Percentiles rank a stretch among this genome's conserved stretches.
These are phyloP conservation scores for Hucho hucho DNA, from an alignment of 2,113 vertebrate genomes.

Conservation along the genomic window DNA sequence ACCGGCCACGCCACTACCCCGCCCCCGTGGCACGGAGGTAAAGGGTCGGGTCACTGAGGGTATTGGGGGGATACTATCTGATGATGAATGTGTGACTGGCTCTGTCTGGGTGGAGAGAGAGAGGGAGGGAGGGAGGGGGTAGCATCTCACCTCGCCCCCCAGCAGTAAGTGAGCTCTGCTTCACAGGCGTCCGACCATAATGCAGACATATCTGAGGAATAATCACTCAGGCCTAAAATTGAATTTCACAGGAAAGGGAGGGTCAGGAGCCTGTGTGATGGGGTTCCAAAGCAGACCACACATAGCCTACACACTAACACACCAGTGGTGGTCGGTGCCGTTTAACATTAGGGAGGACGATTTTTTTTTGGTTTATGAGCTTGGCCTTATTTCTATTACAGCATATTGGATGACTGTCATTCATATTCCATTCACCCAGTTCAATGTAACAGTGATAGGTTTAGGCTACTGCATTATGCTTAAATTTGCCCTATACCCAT, in stretches of 20 bases:
- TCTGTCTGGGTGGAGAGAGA: conserved; percentile 1
- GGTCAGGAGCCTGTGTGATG: conserved; percentile 45
- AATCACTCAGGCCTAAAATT: conserved; percentile 50
- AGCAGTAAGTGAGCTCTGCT: not conserved
- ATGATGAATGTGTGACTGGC: conserved; percentile 42
- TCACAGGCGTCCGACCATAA: conserved; percentile 8
- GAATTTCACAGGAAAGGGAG: conserved; percentile 53
- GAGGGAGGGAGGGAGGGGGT: too few relatives aligned
- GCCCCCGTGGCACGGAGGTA: conserved; percentile 48
- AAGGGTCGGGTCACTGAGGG: conserved; percentile 49
- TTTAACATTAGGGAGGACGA: too few relatives aligned
- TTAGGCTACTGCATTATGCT: too few relatives aligned
- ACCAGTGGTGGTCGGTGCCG: too few relatives aligned
- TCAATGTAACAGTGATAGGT: too few relatives aligned
- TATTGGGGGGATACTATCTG: conserved; percentile 24
- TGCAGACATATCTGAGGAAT: conserved; percentile 30
- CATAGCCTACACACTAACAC: not conserved
- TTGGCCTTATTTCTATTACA: too few relatives aligned
- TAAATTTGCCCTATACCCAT: too few relatives aligned
- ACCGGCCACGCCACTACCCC: conserved; percentile 15
- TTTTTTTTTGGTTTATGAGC: too few relatives aligned
- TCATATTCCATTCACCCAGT: too few relatives aligned
- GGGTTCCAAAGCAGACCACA: conserved; percentile 36
- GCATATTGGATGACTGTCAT: too few relatives aligned
- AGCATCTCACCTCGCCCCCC: not conserved